Conservation (phyloP, 2,797 vertebrate species). For the Sebastolobus alascanus region DNA sequence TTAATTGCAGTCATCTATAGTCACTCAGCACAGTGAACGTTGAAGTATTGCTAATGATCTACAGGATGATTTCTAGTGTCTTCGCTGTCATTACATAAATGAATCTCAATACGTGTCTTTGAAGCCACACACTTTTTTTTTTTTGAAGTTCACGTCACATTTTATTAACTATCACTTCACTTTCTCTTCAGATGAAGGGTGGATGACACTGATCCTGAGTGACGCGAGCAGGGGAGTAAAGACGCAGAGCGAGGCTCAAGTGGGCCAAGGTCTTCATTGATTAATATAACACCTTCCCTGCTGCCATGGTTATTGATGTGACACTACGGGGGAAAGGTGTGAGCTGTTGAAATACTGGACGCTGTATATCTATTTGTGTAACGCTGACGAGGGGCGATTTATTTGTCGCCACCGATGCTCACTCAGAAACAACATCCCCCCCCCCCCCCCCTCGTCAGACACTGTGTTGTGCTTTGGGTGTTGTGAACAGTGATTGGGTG, state of each 20-base stretch:
- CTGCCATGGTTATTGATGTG: constrained; percentile 66
- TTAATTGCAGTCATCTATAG: neutral
- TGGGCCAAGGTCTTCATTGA: constrained; percentile 63
- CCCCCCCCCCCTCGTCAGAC: neutral
- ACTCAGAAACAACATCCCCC: constrained; percentile 7
- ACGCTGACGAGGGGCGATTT: neutral
- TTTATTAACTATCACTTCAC: neutral
- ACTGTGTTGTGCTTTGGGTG: constrained; percentile 23
- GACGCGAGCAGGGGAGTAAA: constrained; percentile 16
- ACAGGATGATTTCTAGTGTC: constrained; percentile 2
- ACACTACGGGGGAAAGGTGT: constrained; percentile 50
- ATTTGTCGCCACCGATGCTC: constrained; percentile 7
- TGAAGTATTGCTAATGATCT: constrained; percentile 16
- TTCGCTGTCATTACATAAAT: neutral
- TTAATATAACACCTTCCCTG: constrained; percentile 68
- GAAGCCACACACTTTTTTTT: constrained; percentile 19
- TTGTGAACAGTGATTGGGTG: constrained; percentile 32
- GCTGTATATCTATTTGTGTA: neutral
- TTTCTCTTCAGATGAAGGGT: constrained; percentile 9
- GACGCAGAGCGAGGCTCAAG: constrained; percentile 24
- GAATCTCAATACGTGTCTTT: constrained; percentile 4
- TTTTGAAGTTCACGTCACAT: constrained; percentile 3
- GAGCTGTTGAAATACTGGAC: constrained; percentile 30
- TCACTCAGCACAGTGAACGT: neutral
- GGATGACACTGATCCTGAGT: constrained; percentile 22